These are phyloP conservation scores for Ormyrus pomaceus DNA, from an alignment of 2,888 invertebrate species.

Conservation along the genomic window DNA sequence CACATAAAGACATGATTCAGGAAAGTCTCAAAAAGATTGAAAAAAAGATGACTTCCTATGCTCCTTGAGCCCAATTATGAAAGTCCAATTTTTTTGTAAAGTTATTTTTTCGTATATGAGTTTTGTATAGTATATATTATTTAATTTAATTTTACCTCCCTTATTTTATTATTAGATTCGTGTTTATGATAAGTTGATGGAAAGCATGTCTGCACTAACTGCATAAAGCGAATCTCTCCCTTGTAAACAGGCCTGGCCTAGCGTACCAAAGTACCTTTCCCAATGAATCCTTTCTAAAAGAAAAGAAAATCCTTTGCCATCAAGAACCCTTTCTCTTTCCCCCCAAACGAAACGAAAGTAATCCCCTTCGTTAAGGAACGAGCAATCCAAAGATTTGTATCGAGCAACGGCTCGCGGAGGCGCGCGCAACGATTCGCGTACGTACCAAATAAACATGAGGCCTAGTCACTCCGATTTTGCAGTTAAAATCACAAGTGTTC, in stretches of 20 bases:
- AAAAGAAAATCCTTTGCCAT: constrained; percentile 47
- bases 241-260: constrained; percentile 73
- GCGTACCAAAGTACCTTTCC: constrained; percentile 73
- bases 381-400: constrained; percentile 64
- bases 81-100: constrained; percentile 60
- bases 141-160: constrained; percentile 55
- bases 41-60: constrained; percentile 25
- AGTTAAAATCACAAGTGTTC: constrained; percentile 45
- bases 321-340: constrained; percentile 23
- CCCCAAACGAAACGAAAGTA: constrained; percentile 14
- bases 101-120: constrained; percentile 49
- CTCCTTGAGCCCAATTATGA: constrained; percentile 54
- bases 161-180: constrained; percentile 48
- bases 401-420: constrained; percentile 56
- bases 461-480: constrained; percentile 62
- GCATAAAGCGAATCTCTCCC: constrained; percentile 59
- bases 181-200: constrained; percentile 55
- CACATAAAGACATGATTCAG: constrained; percentile 1
- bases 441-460: constrained; percentile 65
- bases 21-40: constrained; percentile 19
- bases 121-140: constrained; percentile 57
- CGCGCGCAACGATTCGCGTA: constrained; percentile 46
- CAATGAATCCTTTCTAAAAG: constrained; percentile 8
- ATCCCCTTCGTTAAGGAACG: constrained; percentile 48
- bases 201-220: constrained; percentile 70